These are phyloP conservation scores for Lates japonicus DNA, from an alignment of 2,797 vertebrate genomes.

Conservation along the genomic window DNA sequence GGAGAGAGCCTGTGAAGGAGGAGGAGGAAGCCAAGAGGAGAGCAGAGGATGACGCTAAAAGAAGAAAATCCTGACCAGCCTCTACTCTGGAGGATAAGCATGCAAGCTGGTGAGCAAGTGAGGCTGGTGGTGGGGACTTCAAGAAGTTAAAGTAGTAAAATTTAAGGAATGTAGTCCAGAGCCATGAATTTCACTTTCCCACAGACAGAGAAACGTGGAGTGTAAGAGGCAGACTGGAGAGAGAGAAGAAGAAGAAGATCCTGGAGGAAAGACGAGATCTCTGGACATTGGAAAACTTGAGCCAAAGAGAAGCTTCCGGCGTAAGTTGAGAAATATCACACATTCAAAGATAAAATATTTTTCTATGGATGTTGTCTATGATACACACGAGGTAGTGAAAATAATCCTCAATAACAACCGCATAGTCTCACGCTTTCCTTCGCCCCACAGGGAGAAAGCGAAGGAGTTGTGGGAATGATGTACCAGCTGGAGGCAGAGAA, in stretches of 20 bases:
- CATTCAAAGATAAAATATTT: background rate
- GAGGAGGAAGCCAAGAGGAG: constrained; percentile 93
- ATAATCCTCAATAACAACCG: background rate
- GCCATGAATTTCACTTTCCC: background rate
- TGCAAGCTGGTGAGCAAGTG: constrained; percentile 86
- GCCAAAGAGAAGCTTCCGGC: constrained; percentile 90
- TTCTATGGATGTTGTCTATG: background rate
- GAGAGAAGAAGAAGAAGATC: constrained; percentile 98
- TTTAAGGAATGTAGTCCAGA: background rate
- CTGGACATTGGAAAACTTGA: constrained; percentile 89
- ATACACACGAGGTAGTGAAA: background rate
- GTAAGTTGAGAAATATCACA: constrained; percentile 76
- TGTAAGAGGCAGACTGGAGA: constrained; percentile 95
- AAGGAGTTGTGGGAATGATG: constrained; percentile 92
- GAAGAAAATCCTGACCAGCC: constrained; percentile 95
- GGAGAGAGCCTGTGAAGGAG: constrained; percentile 92
- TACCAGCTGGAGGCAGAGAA: constrained; percentile 94
- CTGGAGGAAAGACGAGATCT: constrained; percentile 91
- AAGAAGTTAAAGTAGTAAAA: background rate
- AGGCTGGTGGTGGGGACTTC: background rate
- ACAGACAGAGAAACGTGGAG: constrained; percentile 93
- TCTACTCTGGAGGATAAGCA: constrained; percentile 97
- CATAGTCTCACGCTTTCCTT: background rate
- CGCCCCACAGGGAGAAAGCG: constrained; percentile 89
- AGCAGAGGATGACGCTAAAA: constrained; percentile 94